A percentile compares a stretch with the other conserved stretches of the same genome.
These are phyloP conservation scores for Urocitellus parryii DNA, from an alignment of 2,113 vertebrate species.

Conservation along the genomic window DNA sequence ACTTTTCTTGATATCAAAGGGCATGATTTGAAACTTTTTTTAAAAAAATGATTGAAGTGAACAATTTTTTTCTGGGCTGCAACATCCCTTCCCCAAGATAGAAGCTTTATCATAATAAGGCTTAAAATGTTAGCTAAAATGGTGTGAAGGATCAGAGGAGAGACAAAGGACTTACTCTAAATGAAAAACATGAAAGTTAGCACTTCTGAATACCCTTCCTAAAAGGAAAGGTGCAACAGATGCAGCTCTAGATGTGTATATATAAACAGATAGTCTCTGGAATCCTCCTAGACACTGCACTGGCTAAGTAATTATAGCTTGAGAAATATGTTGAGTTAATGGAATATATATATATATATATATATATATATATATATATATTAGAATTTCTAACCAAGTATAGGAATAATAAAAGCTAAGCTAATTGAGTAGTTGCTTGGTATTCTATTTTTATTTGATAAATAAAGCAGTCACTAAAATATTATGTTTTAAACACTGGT, in stretches of 20 bases:
- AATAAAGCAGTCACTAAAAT: conserved; percentile 74
- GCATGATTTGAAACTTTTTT: neutral
- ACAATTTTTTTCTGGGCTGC: neutral
- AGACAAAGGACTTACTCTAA: neutral
- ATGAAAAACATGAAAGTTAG: neutral
- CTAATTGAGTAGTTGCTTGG: conserved; percentile 49
- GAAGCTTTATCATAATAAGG: neutral
- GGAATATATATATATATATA: neutral
- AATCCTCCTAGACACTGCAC: neutral
- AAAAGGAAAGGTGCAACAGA: neutral
- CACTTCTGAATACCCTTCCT: neutral
- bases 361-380: neutral
- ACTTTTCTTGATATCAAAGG: too few species aligned
- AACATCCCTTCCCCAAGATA: neutral
- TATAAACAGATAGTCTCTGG: neutral
- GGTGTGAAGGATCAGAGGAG: neutral
- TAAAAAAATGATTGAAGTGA: neutral
- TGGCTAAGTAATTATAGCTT: neutral
- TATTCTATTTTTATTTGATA: conserved; percentile 73
- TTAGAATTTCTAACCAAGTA: neutral
- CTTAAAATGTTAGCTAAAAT: neutral
- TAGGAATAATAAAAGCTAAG: conserved; percentile 53
- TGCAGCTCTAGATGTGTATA: neutral
- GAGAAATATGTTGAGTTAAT: neutral
- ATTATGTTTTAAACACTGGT: conserved; percentile 55